phyloP scores from a whole-genome alignment of 1,140 invertebrate species.

The Pogonognathellus flavescens region DNA sequence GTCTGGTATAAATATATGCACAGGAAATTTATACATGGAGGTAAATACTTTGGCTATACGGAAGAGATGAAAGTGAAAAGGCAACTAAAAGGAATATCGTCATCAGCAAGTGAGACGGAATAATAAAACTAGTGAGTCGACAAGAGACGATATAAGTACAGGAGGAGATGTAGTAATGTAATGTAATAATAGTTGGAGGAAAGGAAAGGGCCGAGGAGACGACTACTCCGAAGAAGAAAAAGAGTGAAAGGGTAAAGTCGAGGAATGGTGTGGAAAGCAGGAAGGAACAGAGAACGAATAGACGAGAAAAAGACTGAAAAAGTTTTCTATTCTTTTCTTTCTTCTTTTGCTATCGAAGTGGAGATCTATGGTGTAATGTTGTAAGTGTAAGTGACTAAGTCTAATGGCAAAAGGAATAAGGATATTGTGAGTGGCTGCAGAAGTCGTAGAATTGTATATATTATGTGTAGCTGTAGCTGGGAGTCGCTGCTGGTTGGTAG shows the following conservation, averaged over 20 bases:
- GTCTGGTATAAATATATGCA: neutral
- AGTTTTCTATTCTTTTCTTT: conserved; percentile 54
- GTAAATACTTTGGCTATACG: neutral
- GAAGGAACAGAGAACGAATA: conserved; percentile 26
- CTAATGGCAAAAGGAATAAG: conserved; percentile 48
- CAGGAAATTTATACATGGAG: neutral
- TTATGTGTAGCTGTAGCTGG: neutral
- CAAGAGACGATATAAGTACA: neutral
- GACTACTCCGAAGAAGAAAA: neutral
- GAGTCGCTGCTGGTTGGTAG: conserved; percentile 5
- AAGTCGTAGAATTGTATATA: conserved; percentile 7
- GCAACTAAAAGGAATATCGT: conserved; percentile 7
- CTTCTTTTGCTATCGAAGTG: conserved; percentile 49
- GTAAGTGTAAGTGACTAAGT: conserved; percentile 50
- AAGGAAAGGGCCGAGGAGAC: neutral
- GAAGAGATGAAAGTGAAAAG: neutral
- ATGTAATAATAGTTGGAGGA: neutral
- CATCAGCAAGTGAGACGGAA: conserved; percentile 32
- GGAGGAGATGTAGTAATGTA: neutral
- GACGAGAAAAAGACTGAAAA: conserved; percentile 40
- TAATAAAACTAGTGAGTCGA: conserved; percentile 14
- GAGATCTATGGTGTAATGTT: conserved; percentile 51
- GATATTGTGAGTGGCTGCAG: conserved; percentile 22
- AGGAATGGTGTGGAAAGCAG: conserved; percentile 9
- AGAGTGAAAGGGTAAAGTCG: neutral